phyloP scores from a whole-genome alignment of 2,888 invertebrate genomes.

The Laspeyria flexula region DNA sequence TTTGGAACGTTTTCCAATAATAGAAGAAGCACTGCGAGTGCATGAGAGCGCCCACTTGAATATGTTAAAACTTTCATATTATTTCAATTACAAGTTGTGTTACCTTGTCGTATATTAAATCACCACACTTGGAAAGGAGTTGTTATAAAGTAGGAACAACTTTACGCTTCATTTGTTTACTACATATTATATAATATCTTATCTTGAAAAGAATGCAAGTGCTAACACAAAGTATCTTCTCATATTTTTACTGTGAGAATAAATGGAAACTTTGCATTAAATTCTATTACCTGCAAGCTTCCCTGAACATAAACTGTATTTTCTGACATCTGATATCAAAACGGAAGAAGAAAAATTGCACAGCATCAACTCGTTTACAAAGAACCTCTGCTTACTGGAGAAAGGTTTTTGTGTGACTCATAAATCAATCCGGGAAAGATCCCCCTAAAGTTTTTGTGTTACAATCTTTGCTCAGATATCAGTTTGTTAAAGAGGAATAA shows the following conservation, averaged over 20 bases:
- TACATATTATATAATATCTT: too few relatives aligned
- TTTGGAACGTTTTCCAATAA: slow-evolving; percentile 12
- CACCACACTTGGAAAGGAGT: too few relatives aligned
- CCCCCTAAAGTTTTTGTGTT: slow-evolving; percentile 54
- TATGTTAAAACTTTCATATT: slow-evolving; percentile 8
- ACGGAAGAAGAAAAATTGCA: slow-evolving; percentile 33
- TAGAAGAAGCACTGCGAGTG: slow-evolving; percentile 8
- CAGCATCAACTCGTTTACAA: slow-evolving; percentile 26
- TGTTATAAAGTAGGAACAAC: too few relatives aligned
- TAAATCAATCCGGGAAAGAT: slow-evolving; percentile 58
- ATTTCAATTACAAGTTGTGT: slow-evolving; percentile 1
- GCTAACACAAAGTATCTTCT: neutral
- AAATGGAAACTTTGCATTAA: neutral
- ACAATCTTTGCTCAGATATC: slow-evolving; percentile 32
- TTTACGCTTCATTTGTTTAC: too few relatives aligned
- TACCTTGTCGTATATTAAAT: too few relatives aligned
- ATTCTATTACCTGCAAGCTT: slow-evolving; percentile 3
- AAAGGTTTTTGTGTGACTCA: slow-evolving; percentile 45
- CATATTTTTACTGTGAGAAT: neutral
- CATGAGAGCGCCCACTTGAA: neutral
- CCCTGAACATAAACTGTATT: slow-evolving; percentile 21
- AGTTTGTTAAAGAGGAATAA: slow-evolving; percentile 18
- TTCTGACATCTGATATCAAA: slow-evolving; percentile 28
- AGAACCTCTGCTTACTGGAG: slow-evolving; percentile 28
- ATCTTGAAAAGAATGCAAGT: neutral